Evolutionary conservation across 1,140 invertebrate genomes (phyloP), one percentile per base, ranked within the genome.

Genomic region (Diuraphis noxia): DNA sequence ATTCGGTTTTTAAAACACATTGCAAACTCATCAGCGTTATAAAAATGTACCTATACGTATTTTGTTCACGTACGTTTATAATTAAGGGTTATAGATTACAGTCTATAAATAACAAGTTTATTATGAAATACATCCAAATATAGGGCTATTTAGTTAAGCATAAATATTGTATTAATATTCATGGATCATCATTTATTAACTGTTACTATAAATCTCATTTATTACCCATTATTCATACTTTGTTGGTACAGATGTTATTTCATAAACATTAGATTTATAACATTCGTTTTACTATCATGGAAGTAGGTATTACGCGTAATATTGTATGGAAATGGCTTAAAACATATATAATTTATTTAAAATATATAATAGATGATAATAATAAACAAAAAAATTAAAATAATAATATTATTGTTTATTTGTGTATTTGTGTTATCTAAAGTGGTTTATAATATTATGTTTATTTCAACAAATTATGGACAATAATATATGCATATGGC

Each of bases 81-180:
- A 86, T 36, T 49, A 86, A 34, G 43, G 84, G n/a, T 49, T 49
- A 86, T 49, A 49, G 84, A 49, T 86, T 86, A 34, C 84, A 86
- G n/a, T 23, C 41, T 49, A 86, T 49, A 86, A 86, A 49, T 86
- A 86, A 86, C 13, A 21, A 43, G 84, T 86, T 86, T 49, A 46
- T 49, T 86, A 86, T 86, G 43, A 86, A 86, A 86, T 36, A 49
- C 84, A 36, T 86, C 1, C n/a, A 23, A 25, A 86, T 49, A 49
- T 49, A 49, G 43, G n/a, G 41, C n/a, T 36, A 36, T 86, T 86
- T 86, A 49, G n/a, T 36, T 36, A 21, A 49, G 8, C n/a, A 49
- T 86, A 49, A 46, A 86, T 49, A 36, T 49, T 49, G 43, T 36
- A n/a, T n/a, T n/a, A 36, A 86, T 86, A 49, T 86, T 86, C 46